Conservation (phyloP, 2,888 invertebrate genomes). For the Macrophya alboannulata region DNA sequence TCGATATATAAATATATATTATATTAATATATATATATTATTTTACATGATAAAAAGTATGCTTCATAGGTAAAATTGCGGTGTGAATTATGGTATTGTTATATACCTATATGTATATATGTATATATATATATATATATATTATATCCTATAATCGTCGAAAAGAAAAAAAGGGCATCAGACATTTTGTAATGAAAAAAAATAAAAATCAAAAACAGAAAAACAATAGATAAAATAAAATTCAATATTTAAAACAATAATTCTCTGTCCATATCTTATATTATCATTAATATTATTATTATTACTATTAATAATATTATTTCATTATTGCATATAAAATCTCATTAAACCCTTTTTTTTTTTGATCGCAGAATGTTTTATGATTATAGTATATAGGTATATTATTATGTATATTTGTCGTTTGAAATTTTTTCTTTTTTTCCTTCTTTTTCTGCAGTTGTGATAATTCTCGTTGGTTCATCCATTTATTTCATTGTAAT, state of each 20-base stretch:
- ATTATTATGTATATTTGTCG: not conserved
- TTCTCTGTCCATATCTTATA: constrained; percentile 12
- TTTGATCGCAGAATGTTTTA: not conserved
- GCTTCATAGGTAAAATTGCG: not conserved
- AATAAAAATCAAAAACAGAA: not conserved
- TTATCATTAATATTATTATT: constrained; percentile 27
- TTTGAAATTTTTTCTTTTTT: not conserved
- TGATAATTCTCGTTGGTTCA: no score
- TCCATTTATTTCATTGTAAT: not conserved
- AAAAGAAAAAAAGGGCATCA: constrained; percentile 60
- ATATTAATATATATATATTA: constrained; percentile 66
- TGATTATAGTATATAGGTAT: not conserved
- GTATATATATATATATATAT: constrained; percentile 66
- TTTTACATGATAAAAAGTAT: constrained; percentile 5
- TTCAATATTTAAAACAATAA: not conserved
- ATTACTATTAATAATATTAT: not conserved
- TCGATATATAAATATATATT: constrained; percentile 71
- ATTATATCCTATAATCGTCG: constrained; percentile 73
- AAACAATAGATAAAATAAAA: constrained; percentile 56
- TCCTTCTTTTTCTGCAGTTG: not conserved
- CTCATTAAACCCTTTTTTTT: constrained; percentile 25
- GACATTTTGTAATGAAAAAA: constrained; percentile 27
- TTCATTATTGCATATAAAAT: constrained; percentile 2
- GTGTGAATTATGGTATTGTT: not conserved
- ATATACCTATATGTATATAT: constrained; percentile 67